Conservation (phyloP, 2,888 invertebrate genomes). For the Marasmarcha lunaedactyla region DNA sequence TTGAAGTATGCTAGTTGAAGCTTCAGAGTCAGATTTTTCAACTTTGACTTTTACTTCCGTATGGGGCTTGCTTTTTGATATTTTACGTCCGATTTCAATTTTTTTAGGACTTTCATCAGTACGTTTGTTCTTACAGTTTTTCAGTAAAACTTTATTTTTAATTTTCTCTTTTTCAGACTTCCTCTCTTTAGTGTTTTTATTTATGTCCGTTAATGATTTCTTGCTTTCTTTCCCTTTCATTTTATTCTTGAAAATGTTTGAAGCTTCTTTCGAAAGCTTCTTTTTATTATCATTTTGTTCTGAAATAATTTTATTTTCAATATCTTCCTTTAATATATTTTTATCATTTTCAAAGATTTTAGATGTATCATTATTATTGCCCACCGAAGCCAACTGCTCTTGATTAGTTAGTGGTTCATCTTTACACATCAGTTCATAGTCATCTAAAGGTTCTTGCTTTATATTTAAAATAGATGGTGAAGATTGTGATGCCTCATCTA, state of each 20-base stretch:
- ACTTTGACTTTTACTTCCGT: slow-evolving; percentile 28
- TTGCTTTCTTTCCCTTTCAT: slow-evolving; percentile 1
- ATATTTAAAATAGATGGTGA: slow-evolving; percentile 17
- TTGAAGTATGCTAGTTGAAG: slow-evolving; percentile 12
- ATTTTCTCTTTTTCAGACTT: slow-evolving; percentile 2
- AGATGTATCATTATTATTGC: neutral
- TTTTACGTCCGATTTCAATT: slow-evolving; percentile 20
- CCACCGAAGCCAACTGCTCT: neutral
- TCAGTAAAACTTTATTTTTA: slow-evolving; percentile 12
- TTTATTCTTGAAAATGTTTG: neutral
- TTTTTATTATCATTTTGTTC: neutral
- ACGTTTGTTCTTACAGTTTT: slow-evolving; percentile 24
- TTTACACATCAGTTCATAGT: slow-evolving; percentile 29
- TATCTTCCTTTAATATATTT: neutral
- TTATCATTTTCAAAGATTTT: neutral
- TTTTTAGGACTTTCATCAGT: slow-evolving; percentile 29
- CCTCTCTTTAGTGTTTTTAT: neutral
- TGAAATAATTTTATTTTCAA: neutral
- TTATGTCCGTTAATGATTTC: slow-evolving; percentile 3
- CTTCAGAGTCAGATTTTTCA: slow-evolving; percentile 24
- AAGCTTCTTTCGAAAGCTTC: neutral
- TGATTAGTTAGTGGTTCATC: slow-evolving; percentile 8
- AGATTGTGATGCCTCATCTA: neutral
- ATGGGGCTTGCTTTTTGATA: slow-evolving; percentile 23
- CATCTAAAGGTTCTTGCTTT: slow-evolving; percentile 44